Evolutionary conservation across 2,888 invertebrate genomes (phyloP), one percentile per base, ranked within the genome.

Genomic region (Anaspis maculata): DNA sequence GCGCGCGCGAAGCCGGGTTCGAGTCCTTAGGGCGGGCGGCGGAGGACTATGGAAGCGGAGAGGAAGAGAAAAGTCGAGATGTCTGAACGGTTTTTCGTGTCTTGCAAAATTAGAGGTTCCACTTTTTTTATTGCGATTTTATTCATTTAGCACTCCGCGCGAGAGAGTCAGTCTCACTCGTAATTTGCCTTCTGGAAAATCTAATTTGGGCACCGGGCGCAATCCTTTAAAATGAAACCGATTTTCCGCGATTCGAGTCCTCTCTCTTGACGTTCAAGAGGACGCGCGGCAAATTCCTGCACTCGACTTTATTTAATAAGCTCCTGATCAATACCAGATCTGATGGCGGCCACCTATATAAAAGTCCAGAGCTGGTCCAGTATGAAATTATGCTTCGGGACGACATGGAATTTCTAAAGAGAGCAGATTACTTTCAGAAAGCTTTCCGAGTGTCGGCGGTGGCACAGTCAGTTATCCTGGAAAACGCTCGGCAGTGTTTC

Each of bases 81-180:
- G 40, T 40, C 43, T 43, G 39, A 42, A 40, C 40, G 37, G 37
- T 42, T 40, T 40, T 40, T 40, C 40, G 31, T 43, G 41, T 37
- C 37, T n/a, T n/a, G 36, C 36, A 40, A 46, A 46, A 44, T 42
- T 44, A 44, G 36, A 39, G 38, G 34, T 40, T 40, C 39, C 39
- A 41, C 12, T 37, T 32, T 44, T 45, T 43, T 42, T 44, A 39
- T 41, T 39, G 41, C 39, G 28, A 37, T 44, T 41, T 44, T 39
- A 42, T 38, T 41, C 41, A 41, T 41, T 41, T 41, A 41, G 30
- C 31, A 34, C 34, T 34, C 29, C 21, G 14, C 26, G 30, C 27
- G 25, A 24, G 14, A 27, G 32, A 23, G 25, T 22, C 29, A 25
- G n/a, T 34, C 25, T 25, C 25, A 24, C 19, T 28, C 34, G 30